Evolutionary conservation across 2,888 invertebrate genomes (phyloP), one percentile per base, ranked within the genome.

Genomic region (Pristionchus maxplancki): DNA sequence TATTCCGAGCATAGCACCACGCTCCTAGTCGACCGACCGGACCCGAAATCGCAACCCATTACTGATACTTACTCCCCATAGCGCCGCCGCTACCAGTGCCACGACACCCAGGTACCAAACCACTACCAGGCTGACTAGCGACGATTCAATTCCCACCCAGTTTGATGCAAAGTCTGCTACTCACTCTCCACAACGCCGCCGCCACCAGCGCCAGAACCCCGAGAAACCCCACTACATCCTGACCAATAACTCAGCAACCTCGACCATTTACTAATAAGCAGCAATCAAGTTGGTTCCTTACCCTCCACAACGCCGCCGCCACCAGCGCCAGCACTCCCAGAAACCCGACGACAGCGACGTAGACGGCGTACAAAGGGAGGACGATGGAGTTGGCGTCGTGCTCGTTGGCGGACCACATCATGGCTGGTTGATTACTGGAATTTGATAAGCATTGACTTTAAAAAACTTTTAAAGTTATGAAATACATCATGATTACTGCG

Each of bases 351-450:
- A 88, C 91, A n/a, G 90, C 90, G 5, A 91, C 89, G 81, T 91
- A 92, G 40, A 91, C 90, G 67, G 90, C 89, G 88, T 91, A 91
- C 44, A 91, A 83, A 24, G 92, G 92, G 15, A 85, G 85, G n/a
- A 85, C 85, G 58, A 85, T 85, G 20, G 85, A 28, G 82, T 53
- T 34, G 9, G 37, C 28, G 34, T 83, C 53, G 67, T 34, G 31
- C 0, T 15, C 11, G 4, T 15, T 28, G 15, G 31, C 13, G 11
- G 31, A 24, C 24, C 20, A 58, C n/a, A 24, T 24, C 58, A 58
- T 58, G 58, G n/a, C 31, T 34, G n/a, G n/a, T 15, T 34, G 24
- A 28, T 28, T 67, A 28, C 31, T 28, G 9, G 9, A 31, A 20
- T 20, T 62, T 5, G 1, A 6, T 62, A 9, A 62, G 9, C 62